phyloP scores from a whole-genome alignment of 2,797 vertebrate genomes.

The Dipus sagitta region DNA sequence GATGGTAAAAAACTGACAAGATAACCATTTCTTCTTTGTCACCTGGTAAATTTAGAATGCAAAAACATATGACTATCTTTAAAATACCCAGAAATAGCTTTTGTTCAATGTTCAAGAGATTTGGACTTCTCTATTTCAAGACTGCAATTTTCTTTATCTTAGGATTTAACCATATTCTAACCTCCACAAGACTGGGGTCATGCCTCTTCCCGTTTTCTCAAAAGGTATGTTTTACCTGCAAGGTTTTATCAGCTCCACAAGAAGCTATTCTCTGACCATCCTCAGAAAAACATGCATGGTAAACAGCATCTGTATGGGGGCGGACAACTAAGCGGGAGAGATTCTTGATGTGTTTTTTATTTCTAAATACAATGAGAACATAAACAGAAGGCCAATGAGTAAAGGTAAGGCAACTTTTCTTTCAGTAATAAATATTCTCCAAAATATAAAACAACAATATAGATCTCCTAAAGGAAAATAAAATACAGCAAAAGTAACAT shows the following conservation, averaged over 20 bases:
- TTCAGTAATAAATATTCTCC: conserved; percentile 21
- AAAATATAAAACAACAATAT: conserved; percentile 52
- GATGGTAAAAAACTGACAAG: background rate
- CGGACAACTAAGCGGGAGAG: conserved; percentile 95
- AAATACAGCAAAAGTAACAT: conserved; percentile 13
- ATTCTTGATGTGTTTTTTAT: conserved; percentile 93
- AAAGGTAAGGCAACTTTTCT: conserved; percentile 56
- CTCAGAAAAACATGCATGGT: conserved; percentile 96
- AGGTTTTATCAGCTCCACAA: conserved; percentile 94
- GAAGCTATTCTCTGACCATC: conserved; percentile 95
- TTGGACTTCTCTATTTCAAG: conserved; percentile 39
- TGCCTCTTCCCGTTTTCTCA: conserved; percentile 40
- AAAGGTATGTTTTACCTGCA: conserved; percentile 91
- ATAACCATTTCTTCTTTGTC: background rate
- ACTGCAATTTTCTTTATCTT: conserved; percentile 23
- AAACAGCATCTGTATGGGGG: conserved; percentile 95
- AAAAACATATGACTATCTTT: conserved; percentile 14
- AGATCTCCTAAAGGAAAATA: conserved; percentile 56
- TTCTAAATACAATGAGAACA: conserved; percentile 88
- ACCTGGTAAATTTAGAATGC: conserved; percentile 1
- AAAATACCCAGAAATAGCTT: conserved; percentile 24
- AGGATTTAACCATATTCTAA: conserved; percentile 23
- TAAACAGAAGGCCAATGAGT: conserved; percentile 69
- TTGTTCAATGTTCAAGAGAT: conserved; percentile 32
- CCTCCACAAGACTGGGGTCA: background rate